Percentiles rank a stretch among this genome's conserved stretches.
Evolutionary conservation across 2,888 invertebrate species (phyloP).

Genomic region (Lithophane socia): DNA sequence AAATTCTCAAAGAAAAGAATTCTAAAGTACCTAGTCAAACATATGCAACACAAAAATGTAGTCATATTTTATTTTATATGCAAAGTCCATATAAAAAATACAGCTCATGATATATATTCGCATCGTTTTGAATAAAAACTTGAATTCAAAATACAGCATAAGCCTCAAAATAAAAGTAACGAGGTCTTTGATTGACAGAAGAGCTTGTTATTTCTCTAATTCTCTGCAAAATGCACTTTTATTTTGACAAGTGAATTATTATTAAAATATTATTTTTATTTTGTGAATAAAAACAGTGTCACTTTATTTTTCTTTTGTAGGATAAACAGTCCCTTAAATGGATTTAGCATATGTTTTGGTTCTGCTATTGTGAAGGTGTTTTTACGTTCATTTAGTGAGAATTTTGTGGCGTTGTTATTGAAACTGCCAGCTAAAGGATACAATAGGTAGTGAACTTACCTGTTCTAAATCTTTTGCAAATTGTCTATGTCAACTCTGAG

Average conservation of each 20-base stretch:
- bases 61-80: conserved; percentile 56
- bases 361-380: conserved; percentile 28
- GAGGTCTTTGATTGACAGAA: conserved; percentile 74
- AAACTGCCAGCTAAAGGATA: conserved; percentile 9
- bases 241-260: conserved; percentile 67
- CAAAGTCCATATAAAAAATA: conserved; percentile 55
- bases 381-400: conserved; percentile 24
- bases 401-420: conserved; percentile 22
- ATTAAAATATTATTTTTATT: too few relatives aligned
- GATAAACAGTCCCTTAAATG: conserved; percentile 25
- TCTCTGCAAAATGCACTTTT: conserved; percentile 62
- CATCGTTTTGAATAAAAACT: conserved; percentile 64
- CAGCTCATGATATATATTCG: conserved; percentile 52
- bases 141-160: conserved; percentile 62
- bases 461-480: neutral
- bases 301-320: conserved; percentile 54
- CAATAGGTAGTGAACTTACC: conserved; percentile 4
- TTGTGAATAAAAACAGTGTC: conserved; percentile 57
- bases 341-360: conserved; percentile 36
- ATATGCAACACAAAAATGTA: conserved; percentile 42
- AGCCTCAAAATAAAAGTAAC: conserved; percentile 67
- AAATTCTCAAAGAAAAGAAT: conserved; percentile 21
- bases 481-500: neutral
- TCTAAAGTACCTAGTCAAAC: conserved; percentile 26
- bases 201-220: conserved; percentile 78